Conservation (phyloP, 2,797 vertebrate genomes). For the Amniataba percoides region DNA sequence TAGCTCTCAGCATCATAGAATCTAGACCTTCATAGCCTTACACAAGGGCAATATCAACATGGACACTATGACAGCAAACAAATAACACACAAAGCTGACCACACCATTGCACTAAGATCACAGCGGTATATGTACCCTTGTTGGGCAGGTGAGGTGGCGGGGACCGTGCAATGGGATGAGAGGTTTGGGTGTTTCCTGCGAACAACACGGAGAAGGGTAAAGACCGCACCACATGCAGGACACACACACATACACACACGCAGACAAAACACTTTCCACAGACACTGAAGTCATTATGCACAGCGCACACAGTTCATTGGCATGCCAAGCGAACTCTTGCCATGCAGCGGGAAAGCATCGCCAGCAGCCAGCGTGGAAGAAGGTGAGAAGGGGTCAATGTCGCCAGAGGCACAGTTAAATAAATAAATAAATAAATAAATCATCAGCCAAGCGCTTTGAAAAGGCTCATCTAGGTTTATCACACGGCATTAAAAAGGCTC, state of each 20-base stretch:
- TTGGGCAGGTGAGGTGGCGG: slow-evolving; percentile 82
- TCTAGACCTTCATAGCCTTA: slow-evolving; percentile 23
- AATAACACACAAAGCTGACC: slow-evolving; percentile 37
- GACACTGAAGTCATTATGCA: slow-evolving; percentile 52
- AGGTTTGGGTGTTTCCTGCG: slow-evolving; percentile 86
- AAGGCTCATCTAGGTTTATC: slow-evolving; percentile 57
- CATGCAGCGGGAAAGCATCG: slow-evolving; percentile 60
- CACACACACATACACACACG: slow-evolving; percentile 58
- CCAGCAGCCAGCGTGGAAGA: slow-evolving; percentile 36
- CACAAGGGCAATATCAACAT: slow-evolving; percentile 12
- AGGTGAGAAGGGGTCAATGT: slow-evolving; percentile 42
- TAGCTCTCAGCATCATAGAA: slow-evolving; percentile 34
- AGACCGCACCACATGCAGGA: slow-evolving; percentile 72
- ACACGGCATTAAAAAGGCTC: slow-evolving; percentile 53
- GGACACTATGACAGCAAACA: slow-evolving; percentile 31
- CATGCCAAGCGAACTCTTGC: slow-evolving; percentile 65
- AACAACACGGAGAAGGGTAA: slow-evolving; percentile 85
- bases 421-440: slow-evolving; percentile 1
- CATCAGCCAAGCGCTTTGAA: slow-evolving; percentile 54
- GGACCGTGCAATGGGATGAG: slow-evolving; percentile 83
- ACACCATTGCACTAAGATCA: slow-evolving; percentile 48
- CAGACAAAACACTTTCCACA: slow-evolving; percentile 53
- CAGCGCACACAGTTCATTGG: slow-evolving; percentile 51
- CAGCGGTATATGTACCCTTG: slow-evolving; percentile 86
- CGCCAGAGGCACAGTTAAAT: slow-evolving; percentile 37